Percentiles rank a stretch among this genome's conserved stretches.
Evolutionary conservation across 2,888 invertebrate species (phyloP).

Genomic region (Catotricha subobsoleta): DNA sequence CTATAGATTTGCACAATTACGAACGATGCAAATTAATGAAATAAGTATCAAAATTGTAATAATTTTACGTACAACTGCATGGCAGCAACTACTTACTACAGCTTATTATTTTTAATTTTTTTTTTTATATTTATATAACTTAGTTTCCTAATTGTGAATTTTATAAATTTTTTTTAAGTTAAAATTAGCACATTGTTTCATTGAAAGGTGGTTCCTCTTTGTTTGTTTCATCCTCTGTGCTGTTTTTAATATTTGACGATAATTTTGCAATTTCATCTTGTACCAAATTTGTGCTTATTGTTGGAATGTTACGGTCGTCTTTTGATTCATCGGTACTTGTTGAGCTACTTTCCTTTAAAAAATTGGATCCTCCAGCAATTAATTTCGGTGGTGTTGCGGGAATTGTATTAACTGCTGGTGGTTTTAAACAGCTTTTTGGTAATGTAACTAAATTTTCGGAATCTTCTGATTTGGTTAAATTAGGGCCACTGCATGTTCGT

Average conservation of each 20-base stretch:
- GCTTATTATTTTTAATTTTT: no score
- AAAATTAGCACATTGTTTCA: slow-evolving; percentile 28
- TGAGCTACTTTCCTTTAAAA: slow-evolving; percentile 28
- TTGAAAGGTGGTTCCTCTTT: slow-evolving; percentile 28
- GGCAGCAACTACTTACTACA: no score
- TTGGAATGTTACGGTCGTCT: slow-evolving; percentile 23
- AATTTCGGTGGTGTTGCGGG: slow-evolving; percentile 8
- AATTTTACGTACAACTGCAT: no score
- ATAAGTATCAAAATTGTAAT: no score
- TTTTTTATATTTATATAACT: no score
- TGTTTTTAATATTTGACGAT: slow-evolving; percentile 30
- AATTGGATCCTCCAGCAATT: slow-evolving; percentile 7
- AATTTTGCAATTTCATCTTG: slow-evolving; percentile 31
- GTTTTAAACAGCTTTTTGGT: slow-evolving; percentile 6
- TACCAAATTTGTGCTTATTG: slow-evolving; percentile 28
- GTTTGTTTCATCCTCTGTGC: slow-evolving; percentile 25
- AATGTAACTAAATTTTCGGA: not conserved
- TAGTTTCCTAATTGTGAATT: no score
- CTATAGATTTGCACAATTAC: no score
- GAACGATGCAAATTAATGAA: no score
- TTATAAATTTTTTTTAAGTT: no score
- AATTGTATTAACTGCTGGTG: slow-evolving; percentile 1
- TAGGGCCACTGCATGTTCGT: slow-evolving; percentile 13
- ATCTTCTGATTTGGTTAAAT: not conserved
- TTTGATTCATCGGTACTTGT: slow-evolving; percentile 30